phyloP scores from a whole-genome alignment of 2,888 invertebrate species.

The Luffia ferchaultella region DNA sequence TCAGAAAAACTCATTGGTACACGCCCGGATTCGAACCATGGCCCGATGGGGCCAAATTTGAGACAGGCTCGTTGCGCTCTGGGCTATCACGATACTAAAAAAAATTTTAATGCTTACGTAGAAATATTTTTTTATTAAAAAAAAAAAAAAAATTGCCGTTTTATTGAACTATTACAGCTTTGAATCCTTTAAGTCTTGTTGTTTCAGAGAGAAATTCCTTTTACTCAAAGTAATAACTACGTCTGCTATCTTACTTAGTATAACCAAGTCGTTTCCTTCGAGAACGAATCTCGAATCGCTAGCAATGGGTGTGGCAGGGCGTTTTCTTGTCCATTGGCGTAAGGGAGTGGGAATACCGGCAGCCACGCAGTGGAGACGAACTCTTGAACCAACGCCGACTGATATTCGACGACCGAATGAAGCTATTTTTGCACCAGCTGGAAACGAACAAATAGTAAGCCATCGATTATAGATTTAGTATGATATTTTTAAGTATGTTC shows the following conservation, averaged over 20 bases:
- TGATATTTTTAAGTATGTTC: no score
- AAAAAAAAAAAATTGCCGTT: not conserved
- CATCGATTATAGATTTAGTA: no score
- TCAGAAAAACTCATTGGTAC: no score
- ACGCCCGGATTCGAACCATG: no score
- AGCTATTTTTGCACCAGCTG: conserved; percentile 83
- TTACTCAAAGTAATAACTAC: no score
- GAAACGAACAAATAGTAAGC: no score
- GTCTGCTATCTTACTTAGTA: conserved; percentile 75
- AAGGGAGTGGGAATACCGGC: conserved; percentile 77
- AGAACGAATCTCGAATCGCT: conserved; percentile 32
- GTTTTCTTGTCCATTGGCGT: conserved; percentile 74
- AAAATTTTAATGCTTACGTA: not conserved
- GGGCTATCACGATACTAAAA: no score
- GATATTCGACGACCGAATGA: conserved; percentile 78
- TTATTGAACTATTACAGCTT: not conserved
- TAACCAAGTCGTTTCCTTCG: conserved; percentile 68
- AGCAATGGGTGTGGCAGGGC: conserved; percentile 67
- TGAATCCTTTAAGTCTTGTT: no score
- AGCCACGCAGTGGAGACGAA: conserved; percentile 72
- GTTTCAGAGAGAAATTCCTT: no score
- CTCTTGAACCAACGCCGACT: conserved; percentile 67
- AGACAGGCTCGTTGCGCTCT: no score
- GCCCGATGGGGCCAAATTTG: no score
- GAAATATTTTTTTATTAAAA: not conserved